These are phyloP conservation scores for Meloidogyne floridensis DNA, from an alignment of 1,140 invertebrate species.

Conservation along the genomic window DNA sequence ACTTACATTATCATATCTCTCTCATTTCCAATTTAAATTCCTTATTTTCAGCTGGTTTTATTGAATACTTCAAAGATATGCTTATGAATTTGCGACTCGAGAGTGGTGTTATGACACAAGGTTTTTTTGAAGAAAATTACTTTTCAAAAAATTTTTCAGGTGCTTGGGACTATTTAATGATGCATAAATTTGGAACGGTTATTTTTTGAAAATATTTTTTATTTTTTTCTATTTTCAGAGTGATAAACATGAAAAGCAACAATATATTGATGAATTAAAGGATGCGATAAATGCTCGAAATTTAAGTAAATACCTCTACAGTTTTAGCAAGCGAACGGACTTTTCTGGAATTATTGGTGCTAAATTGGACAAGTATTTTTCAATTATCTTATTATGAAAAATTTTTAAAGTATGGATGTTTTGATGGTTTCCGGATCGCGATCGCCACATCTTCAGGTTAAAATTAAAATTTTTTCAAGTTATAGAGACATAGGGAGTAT, in stretches of 20 bases:
- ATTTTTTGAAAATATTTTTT: constrained; percentile 67
- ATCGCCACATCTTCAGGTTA: constrained; percentile 74
- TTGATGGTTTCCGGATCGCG: constrained; percentile 80
- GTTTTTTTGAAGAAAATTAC: not conserved
- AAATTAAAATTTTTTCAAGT: not conserved
- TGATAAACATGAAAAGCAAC: constrained; percentile 77
- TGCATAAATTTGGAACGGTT: constrained; percentile 88
- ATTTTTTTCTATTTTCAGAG: constrained; percentile 64
- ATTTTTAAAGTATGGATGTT: constrained; percentile 75
- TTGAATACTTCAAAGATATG: constrained; percentile 83
- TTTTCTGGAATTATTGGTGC: constrained; percentile 61
- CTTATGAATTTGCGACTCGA: constrained; percentile 76
- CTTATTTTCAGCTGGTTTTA: constrained; percentile 72
- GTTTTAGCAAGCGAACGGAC: constrained; percentile 61
- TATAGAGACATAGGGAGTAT: not conserved
- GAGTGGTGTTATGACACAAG: constrained; percentile 72
- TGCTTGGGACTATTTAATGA: constrained; percentile 80
- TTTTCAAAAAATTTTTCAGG: constrained; percentile 64
- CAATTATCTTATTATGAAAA: not conserved
- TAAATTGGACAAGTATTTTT: constrained; percentile 57
- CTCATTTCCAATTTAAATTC: not conserved
- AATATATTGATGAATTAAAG: constrained; percentile 78
- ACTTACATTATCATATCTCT: too few species aligned
- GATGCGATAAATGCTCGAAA: constrained; percentile 81
- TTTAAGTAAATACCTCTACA: constrained; percentile 69